Base-by-base conservation (phyloP, 2,888 invertebrate genomes). In the Rhimphoctona megacephalus region DNA sequence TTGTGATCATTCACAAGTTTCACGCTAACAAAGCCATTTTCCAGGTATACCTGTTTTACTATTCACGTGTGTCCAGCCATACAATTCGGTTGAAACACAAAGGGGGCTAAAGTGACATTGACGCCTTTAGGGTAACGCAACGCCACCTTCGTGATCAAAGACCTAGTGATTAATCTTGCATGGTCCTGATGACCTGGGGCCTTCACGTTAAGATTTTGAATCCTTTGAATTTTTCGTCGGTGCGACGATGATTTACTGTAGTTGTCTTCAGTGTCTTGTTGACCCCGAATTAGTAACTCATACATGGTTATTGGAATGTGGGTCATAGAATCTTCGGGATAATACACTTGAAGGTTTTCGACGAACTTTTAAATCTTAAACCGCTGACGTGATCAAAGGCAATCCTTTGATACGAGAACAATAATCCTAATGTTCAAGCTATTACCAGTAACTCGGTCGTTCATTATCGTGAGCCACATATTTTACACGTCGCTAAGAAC, bases 21-120 rank as follows among this genome's bases (percentile, higher is more conserved):
- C 66, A 84, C 69, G 73, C 74, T 64, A 57, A 84, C 84, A 80
- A 84, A 69, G 61, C 73, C 66, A 43, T 72, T 52, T 61, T 72
- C 52, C 36, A 57, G 39, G 73, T 54, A 83, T 73, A 83, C 78
- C 77, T 69, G 49, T 54, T 22, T 22, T 36, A 17, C 64, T 9
- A 39, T 39, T 66, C 52, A 81, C 64, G 72, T 66, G 70, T 36
- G 19, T 73, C 49, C 39, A 52, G 66, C 25, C 49, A 49, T 25
- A 64, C 70, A 7, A 17, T 43, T 43, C 67, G 57, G 67, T 57
- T 19, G 46, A 25, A 33, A 46, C n/a, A 72, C 80, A 78, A 67
- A 43, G 52, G 67, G 1, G 39, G 43, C 36, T 64, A 8, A 39
- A 78, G 67, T 1, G 3, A n/a, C 49, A 14, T 46, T 30, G 67